These are phyloP conservation scores for Myoxocephalus aenaeus DNA, from an alignment of 2,797 vertebrate genomes.

Conservation along the genomic window DNA sequence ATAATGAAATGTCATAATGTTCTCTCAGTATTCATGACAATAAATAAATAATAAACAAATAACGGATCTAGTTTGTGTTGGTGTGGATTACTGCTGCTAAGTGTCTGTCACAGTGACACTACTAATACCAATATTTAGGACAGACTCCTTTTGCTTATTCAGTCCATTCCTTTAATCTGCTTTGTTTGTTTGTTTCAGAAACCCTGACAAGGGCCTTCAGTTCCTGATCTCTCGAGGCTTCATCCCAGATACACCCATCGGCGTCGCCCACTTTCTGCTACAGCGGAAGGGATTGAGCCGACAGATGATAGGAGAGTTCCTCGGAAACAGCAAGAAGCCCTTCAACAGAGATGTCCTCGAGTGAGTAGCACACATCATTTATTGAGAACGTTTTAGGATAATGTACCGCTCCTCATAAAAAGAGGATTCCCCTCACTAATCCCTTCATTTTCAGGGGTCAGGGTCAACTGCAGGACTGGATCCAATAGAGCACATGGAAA, in stretches of 20 bases:
- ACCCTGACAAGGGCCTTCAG: constrained; percentile 98
- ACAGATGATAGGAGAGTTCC: constrained; percentile 99
- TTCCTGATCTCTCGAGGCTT: constrained; percentile 98
- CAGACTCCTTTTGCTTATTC: background rate
- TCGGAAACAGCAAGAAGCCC: constrained; percentile 98
- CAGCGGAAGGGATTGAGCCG: constrained; percentile 98
- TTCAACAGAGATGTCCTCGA: constrained; percentile 94
- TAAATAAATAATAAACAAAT: constrained; percentile 12
- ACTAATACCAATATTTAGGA: background rate
- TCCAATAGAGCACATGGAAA: background rate
- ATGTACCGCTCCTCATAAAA: background rate
- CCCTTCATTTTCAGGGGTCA: constrained; percentile 21
- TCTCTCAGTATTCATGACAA: background rate
- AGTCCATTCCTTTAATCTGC: background rate
- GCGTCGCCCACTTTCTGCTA: constrained; percentile 96
- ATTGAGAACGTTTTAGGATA: background rate
- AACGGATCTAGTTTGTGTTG: background rate
- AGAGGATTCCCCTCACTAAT: constrained; percentile 14
- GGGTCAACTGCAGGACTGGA: constrained; percentile 5
- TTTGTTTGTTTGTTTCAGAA: constrained; percentile 78
- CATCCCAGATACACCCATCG: constrained; percentile 97
- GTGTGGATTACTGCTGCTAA: constrained; percentile 13
- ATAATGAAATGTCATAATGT: background rate
- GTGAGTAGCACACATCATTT: constrained; percentile 74
- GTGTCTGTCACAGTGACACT: constrained; percentile 15